A percentile compares a stretch with the other conserved stretches of the same genome.
Evolutionary conservation across 2,113 vertebrate genomes (phyloP).

Genomic region (Chunga burmeisteri): DNA sequence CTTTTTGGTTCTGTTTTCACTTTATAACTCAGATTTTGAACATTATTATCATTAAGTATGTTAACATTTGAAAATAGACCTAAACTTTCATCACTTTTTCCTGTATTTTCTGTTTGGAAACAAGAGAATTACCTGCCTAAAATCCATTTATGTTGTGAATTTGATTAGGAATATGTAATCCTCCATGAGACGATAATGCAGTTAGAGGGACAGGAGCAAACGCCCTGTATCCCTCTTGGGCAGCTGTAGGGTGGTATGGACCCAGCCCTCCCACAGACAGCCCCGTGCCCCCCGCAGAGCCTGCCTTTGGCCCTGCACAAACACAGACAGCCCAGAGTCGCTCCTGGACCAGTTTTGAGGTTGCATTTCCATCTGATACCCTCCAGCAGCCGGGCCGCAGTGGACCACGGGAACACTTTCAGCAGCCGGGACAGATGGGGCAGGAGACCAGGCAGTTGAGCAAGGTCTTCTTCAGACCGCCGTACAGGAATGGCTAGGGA

Average conservation of each 20-base stretch:
- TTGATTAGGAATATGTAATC: conserved; percentile 23
- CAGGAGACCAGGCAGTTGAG: background rate
- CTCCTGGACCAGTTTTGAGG: background rate
- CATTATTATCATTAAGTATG: background rate
- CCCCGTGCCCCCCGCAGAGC: background rate
- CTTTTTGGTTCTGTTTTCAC: background rate
- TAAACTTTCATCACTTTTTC: background rate
- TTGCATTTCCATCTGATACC: background rate
- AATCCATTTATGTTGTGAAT: background rate
- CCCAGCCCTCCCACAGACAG: background rate
- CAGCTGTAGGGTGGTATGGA: rapidly evolving
- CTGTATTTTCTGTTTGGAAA: background rate
- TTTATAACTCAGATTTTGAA: background rate
- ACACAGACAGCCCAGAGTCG: rapidly evolving
- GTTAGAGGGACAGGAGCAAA: background rate
- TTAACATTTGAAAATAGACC: background rate
- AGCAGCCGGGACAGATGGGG: background rate
- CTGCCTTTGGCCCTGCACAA: too few relatives aligned
- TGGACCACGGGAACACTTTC: rapidly evolving
- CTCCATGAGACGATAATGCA: background rate
- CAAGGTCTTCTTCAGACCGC: background rate
- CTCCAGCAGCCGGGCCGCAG: background rate
- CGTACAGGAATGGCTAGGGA: background rate
- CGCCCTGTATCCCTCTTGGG: rapidly evolving
- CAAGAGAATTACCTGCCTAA: background rate